These are phyloP conservation scores for Neogale vison DNA, from an alignment of 2,113 vertebrate genomes.

Conservation along the genomic window DNA sequence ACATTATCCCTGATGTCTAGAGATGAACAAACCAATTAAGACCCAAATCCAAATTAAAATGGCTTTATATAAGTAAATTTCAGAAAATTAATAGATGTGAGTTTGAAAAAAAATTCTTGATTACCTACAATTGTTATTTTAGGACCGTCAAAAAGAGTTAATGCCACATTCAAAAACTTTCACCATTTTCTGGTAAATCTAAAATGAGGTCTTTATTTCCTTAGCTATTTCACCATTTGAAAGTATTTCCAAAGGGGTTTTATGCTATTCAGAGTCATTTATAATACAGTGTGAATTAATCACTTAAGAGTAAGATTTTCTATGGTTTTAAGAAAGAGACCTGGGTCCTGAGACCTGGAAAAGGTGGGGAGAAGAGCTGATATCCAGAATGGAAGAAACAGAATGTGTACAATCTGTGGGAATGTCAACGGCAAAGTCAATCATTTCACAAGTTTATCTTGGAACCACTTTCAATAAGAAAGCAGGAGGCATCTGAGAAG, in stretches of 20 bases:
- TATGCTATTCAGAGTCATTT: neutral
- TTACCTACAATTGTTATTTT: neutral
- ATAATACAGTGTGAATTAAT: neutral
- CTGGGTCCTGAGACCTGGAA: neutral
- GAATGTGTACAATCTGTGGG: neutral
- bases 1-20: neutral
- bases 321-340: neutral
- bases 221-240: neutral
- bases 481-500: neutral
- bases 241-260: neutral
- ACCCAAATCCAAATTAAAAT: neutral
- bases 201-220: neutral
- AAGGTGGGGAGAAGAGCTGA: neutral
- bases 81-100: neutral
- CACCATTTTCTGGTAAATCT: neutral
- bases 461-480: neutral
- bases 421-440: neutral
- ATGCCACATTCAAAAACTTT: neutral
- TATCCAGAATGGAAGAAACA: neutral
- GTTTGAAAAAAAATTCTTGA: neutral
- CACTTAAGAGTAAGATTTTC: neutral
- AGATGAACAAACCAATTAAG: neutral
- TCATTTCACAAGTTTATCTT: neutral
- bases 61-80: neutral
- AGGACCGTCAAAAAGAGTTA: neutral